phyloP scores from a whole-genome alignment of 2,888 invertebrate genomes.

The Drosophila mimica region DNA sequence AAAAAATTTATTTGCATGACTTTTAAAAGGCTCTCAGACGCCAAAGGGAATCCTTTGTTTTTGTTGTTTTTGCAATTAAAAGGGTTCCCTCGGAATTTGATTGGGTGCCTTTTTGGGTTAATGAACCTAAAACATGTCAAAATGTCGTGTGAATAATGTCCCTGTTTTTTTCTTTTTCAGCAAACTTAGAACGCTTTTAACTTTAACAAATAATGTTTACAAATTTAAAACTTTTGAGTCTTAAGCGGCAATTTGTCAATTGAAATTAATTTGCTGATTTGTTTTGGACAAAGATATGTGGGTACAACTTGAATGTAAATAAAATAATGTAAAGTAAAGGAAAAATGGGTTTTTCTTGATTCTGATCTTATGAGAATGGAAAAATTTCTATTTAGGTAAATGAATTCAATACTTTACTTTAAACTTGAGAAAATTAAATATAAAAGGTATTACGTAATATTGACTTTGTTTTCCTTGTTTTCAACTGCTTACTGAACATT shows the following conservation, averaged over 20 bases:
- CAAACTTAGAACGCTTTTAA: constrained; percentile 48
- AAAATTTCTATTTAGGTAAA: neutral
- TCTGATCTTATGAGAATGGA: neutral
- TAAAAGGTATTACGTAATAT: neutral
- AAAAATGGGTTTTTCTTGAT: neutral
- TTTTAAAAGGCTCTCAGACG: constrained; percentile 43
- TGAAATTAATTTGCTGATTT: constrained; percentile 8
- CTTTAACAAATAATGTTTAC: constrained; percentile 26
- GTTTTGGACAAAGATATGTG: neutral
- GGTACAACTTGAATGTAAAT: neutral
- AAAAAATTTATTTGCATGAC: constrained; percentile 69
- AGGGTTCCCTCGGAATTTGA: constrained; percentile 35
- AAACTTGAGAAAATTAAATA: neutral
- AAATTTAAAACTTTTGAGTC: neutral
- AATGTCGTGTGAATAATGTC: constrained; percentile 42
- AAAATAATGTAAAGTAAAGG: neutral
- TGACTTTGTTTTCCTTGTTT: neutral
- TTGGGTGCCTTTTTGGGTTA: constrained; percentile 32
- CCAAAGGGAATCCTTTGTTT: constrained; percentile 29
- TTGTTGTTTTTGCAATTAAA: constrained; percentile 56
- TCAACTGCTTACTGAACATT: neutral
- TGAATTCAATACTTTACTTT: neutral
- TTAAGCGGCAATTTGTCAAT: constrained; percentile 33
- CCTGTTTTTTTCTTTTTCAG: neutral
- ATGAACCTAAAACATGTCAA: constrained; percentile 66